These are phyloP conservation scores for Capitulum mitella DNA, from an alignment of 2,888 invertebrate genomes.

Conservation along the genomic window DNA sequence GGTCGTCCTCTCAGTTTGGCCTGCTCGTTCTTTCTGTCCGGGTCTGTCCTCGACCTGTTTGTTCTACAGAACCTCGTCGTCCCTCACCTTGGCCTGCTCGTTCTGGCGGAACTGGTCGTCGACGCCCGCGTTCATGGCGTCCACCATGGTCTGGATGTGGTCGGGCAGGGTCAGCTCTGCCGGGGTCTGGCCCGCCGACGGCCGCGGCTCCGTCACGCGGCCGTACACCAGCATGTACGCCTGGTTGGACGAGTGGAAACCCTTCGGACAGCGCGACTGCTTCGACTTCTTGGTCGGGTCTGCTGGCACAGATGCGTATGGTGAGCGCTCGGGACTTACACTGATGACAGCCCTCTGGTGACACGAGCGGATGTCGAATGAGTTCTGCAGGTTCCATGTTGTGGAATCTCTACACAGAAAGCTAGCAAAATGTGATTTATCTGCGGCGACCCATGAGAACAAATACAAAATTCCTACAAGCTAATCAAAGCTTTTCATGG, in stretches of 20 bases:
- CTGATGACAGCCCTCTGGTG: too few relatives aligned
- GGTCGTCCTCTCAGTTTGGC: too few relatives aligned
- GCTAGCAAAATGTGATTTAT: too few relatives aligned
- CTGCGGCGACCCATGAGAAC: too few relatives aligned
- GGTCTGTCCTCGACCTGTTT: too few relatives aligned
- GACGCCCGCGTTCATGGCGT: neutral
- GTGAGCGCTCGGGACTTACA: neutral
- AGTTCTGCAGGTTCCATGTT: too few relatives aligned
- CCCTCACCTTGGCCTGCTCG: neutral
- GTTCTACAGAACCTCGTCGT: too few relatives aligned
- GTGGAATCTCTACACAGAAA: too few relatives aligned
- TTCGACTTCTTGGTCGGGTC: slow-evolving; percentile 26
- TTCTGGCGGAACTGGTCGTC: neutral
- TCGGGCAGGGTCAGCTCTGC: neutral
- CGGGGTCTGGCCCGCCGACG: slow-evolving; percentile 29
- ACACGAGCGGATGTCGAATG: too few relatives aligned
- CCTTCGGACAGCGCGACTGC: slow-evolving; percentile 39
- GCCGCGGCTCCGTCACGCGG: slow-evolving; percentile 36
- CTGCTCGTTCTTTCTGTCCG: too few relatives aligned
- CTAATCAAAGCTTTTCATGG: too few relatives aligned
- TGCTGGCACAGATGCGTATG: neutral
- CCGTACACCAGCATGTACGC: slow-evolving; percentile 59
- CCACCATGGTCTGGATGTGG: slow-evolving; percentile 6
- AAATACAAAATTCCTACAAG: too few relatives aligned
- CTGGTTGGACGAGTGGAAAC: slow-evolving; percentile 50